These are phyloP conservation scores for Tenthredo livida DNA, from an alignment of 2,888 invertebrate species.

Conservation along the genomic window DNA sequence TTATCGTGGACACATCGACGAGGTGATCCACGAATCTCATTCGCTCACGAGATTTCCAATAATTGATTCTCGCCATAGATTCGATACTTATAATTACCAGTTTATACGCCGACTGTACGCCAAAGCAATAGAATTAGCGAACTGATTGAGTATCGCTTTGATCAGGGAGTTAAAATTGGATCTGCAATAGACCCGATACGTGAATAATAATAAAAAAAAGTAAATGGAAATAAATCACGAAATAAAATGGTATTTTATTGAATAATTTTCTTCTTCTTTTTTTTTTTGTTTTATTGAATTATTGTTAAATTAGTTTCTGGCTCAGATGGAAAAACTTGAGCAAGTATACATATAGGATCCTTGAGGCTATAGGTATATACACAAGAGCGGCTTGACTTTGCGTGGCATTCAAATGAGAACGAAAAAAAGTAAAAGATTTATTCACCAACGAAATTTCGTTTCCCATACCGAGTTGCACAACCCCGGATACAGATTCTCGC, in stretches of 20 bases:
- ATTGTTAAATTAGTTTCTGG: background rate
- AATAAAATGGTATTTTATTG: background rate
- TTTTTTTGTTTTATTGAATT: background rate
- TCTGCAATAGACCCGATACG: background rate
- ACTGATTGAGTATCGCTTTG: constrained; percentile 1
- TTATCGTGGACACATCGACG: background rate
- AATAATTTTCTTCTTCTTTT: background rate
- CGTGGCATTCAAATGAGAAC: constrained; percentile 4
- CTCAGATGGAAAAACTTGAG: background rate
- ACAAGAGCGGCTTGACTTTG: background rate
- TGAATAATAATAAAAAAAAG: background rate
- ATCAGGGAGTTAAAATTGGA: background rate
- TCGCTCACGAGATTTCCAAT: background rate
- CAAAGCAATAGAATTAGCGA: background rate
- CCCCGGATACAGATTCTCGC: background rate
- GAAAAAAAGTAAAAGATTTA: background rate
- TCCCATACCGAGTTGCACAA: constrained; percentile 19
- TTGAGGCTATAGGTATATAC: background rate
- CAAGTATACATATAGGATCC: background rate
- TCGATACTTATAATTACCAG: background rate
- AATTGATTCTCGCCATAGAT: background rate
- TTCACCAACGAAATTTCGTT: constrained; percentile 21
- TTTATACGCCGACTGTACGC: background rate
- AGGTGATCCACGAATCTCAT: background rate
- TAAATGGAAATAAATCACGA: background rate